These are phyloP conservation scores for Cancer borealis DNA, from an alignment of 2,888 invertebrate species.

Conservation along the genomic window DNA sequence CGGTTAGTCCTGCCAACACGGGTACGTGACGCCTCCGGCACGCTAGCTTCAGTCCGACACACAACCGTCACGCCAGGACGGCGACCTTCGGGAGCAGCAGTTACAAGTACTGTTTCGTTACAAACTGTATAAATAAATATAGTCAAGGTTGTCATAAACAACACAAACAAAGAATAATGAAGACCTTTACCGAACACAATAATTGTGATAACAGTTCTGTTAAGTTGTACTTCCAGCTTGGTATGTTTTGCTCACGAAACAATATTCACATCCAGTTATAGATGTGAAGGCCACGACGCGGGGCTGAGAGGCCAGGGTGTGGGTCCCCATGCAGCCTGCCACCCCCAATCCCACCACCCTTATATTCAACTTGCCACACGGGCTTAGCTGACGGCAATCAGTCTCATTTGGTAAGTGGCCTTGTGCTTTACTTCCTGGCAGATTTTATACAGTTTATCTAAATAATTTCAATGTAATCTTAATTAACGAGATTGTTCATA, in stretches of 20 bases:
- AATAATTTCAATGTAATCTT: neutral
- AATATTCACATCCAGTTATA: neutral
- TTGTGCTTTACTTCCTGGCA: neutral
- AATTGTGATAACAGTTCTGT: neutral
- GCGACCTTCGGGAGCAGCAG: neutral
- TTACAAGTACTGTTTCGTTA: neutral
- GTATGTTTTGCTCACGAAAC: neutral
- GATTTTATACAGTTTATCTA: neutral
- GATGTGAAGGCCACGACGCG: neutral
- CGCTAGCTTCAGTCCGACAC: neutral
- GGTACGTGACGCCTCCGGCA: neutral
- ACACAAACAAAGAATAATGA: slow-evolving; percentile 5
- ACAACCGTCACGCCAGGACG: neutral
- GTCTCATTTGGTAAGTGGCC: neutral
- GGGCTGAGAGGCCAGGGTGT: no score
- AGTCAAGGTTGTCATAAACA: neutral
- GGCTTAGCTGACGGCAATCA: neutral
- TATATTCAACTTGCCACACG: neutral
- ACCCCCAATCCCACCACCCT: neutral
- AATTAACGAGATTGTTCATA: neutral
- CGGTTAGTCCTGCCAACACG: neutral
- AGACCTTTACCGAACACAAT: neutral
- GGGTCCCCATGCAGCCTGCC: no score
- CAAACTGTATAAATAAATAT: neutral
- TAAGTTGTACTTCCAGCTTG: neutral